Base-by-base conservation (phyloP, 1,140 invertebrate genomes). In the Matsumurasca onukii region DNA sequence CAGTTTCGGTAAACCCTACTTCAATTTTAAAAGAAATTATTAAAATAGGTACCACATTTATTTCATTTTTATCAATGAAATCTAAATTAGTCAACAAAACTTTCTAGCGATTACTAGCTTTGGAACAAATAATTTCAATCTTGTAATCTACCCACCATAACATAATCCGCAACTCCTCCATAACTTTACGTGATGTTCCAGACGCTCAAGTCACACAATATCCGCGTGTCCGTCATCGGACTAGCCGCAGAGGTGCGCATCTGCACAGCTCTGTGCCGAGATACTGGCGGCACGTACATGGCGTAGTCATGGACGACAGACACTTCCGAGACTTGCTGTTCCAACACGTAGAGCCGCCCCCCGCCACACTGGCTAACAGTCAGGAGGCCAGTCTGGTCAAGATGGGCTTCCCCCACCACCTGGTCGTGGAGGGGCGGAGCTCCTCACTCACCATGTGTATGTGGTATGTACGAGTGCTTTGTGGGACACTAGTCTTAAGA, bases 201-300 rank as follows among this genome's bases (percentile, higher is more conserved):
- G 86, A 79, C 76, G 52, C 78, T 92, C 31, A 91, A 91, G 80
- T 81, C 80, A 39, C 88, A 91, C 75, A 85, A 89, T 9, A 71
- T 76, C 2, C 67, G 73, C 57, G 73, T 71, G 13, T 98, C 95
- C 29, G 91, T 99, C 0, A 95, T 99, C 74, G 94, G 94, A 31
- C 79, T 99, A 25, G 90, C 94, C 22, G 97, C 97, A n/a, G 97
- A 99, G 84, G 89, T 99, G 2, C 86, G 90, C 72, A 88, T 98
- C 22, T 98, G 94, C 79, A 90, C 91, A 75, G 86, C 87, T 75
- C 80, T 99, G 63, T 90, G 92, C 62, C 86, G 88, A 74, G 86
- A 91, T 73, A 99, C 97, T 13, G 86, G 89, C 71, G 94, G 94
- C 67, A 84, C 86, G 67, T 96, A 96, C 80, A 88, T n/a, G n/a